phyloP scores from a whole-genome alignment of 1,140 invertebrate genomes.

The Hycleus cichorii region DNA sequence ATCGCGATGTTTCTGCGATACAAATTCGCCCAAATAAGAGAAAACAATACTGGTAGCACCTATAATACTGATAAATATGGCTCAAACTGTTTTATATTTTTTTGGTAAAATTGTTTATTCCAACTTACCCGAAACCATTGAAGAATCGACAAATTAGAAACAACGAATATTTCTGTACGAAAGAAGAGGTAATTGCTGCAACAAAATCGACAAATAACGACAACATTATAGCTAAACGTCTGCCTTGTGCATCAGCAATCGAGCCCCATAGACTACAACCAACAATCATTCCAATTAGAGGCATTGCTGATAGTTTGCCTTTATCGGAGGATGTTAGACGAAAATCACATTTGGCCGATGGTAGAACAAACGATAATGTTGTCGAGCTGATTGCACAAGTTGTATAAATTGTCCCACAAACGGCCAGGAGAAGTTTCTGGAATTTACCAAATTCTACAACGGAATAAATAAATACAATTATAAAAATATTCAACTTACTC shows the following conservation, averaged over 20 bases:
- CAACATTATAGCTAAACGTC: conserved; percentile 51
- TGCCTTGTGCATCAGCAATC: conserved; percentile 53
- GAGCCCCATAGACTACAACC: conserved; percentile 62
- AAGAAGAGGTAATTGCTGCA: conserved; percentile 51
- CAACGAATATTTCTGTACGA: conserved; percentile 50
- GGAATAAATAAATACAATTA: neutral
- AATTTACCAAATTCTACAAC: conserved; percentile 56
- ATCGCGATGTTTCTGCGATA: conserved; percentile 47
- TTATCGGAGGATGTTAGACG: conserved; percentile 48
- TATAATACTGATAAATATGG: conserved; percentile 44
- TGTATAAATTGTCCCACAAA: conserved; percentile 60
- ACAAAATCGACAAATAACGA: conserved; percentile 55
- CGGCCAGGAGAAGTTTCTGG: conserved; percentile 52
- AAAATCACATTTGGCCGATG: conserved; percentile 51
- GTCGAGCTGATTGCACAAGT: conserved; percentile 58
- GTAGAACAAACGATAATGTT: conserved; percentile 55
- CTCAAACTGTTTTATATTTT: neutral
- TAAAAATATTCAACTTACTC: conserved; percentile 37
- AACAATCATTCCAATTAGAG: conserved; percentile 58
- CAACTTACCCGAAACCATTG: conserved; percentile 53
- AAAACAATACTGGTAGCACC: conserved; percentile 51
- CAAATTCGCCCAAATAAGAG: conserved; percentile 53
- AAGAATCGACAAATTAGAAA: conserved; percentile 59
- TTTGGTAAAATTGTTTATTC: neutral
- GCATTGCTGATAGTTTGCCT: conserved; percentile 50